Evolutionary conservation across 30 jellyfish, hydroid and myxozoan genomes (phyloP).

Genomic region (Chrysaora quinquecirrha): DNA sequence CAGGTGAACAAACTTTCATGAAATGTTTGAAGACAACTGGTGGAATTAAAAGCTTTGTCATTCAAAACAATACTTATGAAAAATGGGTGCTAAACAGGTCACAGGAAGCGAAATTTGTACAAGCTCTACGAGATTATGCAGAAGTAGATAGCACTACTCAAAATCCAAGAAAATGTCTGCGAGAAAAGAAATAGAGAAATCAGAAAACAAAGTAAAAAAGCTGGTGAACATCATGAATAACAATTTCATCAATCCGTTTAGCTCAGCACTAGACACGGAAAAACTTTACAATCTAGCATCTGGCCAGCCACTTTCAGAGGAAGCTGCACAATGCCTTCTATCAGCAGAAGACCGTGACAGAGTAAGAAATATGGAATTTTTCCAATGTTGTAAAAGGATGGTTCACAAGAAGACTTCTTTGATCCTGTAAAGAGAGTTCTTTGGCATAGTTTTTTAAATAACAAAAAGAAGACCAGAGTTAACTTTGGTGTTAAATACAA

Average conservation of each 20-base stretch:
- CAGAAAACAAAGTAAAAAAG: conserved; percentile 42
- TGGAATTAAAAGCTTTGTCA: conserved; percentile 28
- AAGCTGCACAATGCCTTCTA: conserved; percentile 35
- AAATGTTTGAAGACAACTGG: conserved; percentile 52
- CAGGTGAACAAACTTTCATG: conserved; percentile 48
- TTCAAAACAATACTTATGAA: conserved; percentile 42
- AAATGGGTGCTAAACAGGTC: conserved; percentile 38
- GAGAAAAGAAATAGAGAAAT: conserved; percentile 44
- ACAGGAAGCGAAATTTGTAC: conserved; percentile 52
- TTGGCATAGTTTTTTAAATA: conserved; percentile 30
- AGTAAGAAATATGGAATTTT: conserved; percentile 40
- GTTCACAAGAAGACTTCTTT: conserved; percentile 19
- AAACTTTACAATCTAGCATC: conserved; percentile 47
- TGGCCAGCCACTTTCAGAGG: conserved; percentile 48
- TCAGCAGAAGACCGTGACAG: conserved; percentile 43
- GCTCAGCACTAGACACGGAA: conserved; percentile 33
- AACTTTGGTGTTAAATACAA: conserved; percentile 33
- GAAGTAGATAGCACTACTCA: conserved; percentile 45
- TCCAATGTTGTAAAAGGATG: conserved; percentile 23
- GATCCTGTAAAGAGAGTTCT: conserved; percentile 50
- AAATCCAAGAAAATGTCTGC: conserved; percentile 65
- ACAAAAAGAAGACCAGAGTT: conserved; percentile 36
- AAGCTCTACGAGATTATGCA: conserved; percentile 41
- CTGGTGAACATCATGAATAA: conserved; percentile 40
- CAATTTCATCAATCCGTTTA: conserved; percentile 53